phyloP scores from a whole-genome alignment of 2,797 vertebrate species.

The Prunella strophiata region DNA sequence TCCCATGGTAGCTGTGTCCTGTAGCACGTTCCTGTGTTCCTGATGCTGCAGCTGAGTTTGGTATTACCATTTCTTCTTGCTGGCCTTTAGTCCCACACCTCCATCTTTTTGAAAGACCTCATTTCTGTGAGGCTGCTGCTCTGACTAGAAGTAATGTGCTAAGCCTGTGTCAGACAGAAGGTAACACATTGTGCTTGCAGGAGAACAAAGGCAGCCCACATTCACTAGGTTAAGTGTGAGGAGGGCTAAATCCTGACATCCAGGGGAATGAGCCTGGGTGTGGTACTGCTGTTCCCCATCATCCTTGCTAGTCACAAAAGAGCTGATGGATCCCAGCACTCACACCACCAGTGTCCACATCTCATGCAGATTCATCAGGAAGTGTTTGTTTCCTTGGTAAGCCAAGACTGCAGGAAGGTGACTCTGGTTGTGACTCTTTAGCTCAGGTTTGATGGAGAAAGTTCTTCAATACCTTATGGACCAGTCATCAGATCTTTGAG shows the following conservation, averaged over 20 bases:
- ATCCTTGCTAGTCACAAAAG: neutral
- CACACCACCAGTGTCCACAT: neutral
- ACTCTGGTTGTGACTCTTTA: neutral
- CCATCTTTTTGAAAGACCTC: neutral
- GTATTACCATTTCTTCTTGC: neutral
- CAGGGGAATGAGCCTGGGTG: neutral
- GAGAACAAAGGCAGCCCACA: neutral
- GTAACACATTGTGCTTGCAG: neutral
- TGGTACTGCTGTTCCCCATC: neutral
- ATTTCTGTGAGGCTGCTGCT: neutral
- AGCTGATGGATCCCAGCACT: neutral
- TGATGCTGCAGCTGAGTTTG: neutral
- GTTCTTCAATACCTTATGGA: fast-evolving
- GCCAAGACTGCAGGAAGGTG: neutral
- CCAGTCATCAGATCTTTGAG: neutral
- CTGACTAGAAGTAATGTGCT: neutral
- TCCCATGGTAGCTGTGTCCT: neutral
- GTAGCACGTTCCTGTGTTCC: neutral
- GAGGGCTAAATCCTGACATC: neutral
- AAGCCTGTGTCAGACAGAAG: neutral
- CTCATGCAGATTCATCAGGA: neutral
- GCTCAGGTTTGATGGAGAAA: neutral
- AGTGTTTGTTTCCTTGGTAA: neutral
- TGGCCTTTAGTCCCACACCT: neutral
- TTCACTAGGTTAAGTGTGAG: neutral